phyloP scores from a whole-genome alignment of 2,113 vertebrate genomes.

The Crypturellus undulatus region DNA sequence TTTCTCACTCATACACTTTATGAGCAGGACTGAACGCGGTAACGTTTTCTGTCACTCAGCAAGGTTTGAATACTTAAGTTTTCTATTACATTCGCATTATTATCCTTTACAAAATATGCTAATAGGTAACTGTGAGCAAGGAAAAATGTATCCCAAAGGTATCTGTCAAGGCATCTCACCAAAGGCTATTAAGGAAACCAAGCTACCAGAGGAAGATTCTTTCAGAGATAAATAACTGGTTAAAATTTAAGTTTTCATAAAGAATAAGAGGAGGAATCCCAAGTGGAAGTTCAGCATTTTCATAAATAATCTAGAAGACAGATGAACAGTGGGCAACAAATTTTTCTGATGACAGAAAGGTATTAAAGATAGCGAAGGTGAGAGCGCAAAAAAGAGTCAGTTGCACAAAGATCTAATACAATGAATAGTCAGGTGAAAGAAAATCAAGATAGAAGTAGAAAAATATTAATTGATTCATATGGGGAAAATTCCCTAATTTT shows the following conservation, averaged over 20 bases:
- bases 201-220: neutral
- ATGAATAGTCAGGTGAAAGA: neutral
- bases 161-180: neutral
- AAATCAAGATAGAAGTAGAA: neutral
- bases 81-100: neutral
- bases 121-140: neutral
- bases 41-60: neutral
- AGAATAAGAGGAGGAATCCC: neutral
- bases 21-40: neutral
- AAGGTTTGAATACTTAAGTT: neutral
- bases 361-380: neutral
- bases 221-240: neutral
- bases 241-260: neutral
- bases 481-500: fast-evolving
- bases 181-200: neutral
- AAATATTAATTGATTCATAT: neutral
- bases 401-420: neutral
- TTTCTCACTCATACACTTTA: neutral
- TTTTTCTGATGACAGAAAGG: neutral
- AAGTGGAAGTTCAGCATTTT: neutral
- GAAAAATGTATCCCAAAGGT: neutral
- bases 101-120: neutral
- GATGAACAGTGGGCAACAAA: neutral
- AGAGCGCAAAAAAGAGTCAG: neutral
- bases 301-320: neutral